These are phyloP conservation scores for Magallana ariakensis DNA, from an alignment of 1,140 invertebrate species.

Conservation along the genomic window DNA sequence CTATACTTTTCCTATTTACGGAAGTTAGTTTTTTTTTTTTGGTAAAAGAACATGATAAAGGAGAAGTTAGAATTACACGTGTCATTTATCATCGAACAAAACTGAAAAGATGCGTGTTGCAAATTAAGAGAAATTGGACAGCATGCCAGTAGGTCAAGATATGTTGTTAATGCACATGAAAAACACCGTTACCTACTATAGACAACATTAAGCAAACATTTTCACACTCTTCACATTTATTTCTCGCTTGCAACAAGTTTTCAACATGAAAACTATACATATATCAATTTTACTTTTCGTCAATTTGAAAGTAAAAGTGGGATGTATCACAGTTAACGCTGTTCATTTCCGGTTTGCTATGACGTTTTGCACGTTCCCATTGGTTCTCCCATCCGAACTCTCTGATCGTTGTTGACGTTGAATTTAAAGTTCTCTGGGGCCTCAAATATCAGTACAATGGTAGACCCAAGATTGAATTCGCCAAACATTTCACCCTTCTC, in stretches of 20 bases:
- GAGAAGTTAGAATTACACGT: too few relatives aligned
- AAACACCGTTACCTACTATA: too few relatives aligned
- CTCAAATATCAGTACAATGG: conserved; percentile 97
- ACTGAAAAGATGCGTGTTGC: too few relatives aligned
- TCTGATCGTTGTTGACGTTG: conserved; percentile 67
- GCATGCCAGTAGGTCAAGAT: too few relatives aligned
- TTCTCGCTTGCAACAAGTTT: neutral
- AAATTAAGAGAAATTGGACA: too few relatives aligned
- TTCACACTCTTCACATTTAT: too few relatives aligned
- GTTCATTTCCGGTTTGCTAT: neutral
- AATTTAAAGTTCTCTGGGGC: conserved; percentile 92
- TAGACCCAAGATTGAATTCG: conserved; percentile 98
- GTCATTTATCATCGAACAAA: too few relatives aligned
- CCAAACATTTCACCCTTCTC: conserved; percentile 94
- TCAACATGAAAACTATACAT: neutral
- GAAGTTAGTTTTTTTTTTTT: too few relatives aligned
- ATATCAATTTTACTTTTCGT: neutral
- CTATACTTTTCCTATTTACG: too few relatives aligned
- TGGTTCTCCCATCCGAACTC: conserved; percentile 73
- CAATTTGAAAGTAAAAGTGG: neutral
- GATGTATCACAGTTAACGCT: neutral
- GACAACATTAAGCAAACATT: too few relatives aligned
- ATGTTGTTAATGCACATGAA: too few relatives aligned
- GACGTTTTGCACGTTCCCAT: conserved; percentile 54
- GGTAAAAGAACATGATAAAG: too few relatives aligned